Base-by-base conservation (phyloP, 1,140 invertebrate species). In the Polypedilum vanderplanki region DNA sequence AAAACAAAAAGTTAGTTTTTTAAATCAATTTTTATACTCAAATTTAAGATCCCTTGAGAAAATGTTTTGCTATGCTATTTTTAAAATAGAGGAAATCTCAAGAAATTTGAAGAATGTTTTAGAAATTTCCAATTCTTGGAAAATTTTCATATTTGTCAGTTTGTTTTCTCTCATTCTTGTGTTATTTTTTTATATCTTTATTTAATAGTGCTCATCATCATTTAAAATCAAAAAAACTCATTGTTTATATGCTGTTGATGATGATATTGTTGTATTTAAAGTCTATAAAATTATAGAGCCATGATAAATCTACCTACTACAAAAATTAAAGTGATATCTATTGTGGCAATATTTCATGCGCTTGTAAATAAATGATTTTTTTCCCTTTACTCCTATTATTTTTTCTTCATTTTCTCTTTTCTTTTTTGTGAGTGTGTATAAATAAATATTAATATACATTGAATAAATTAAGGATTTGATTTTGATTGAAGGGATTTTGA, bases 401-500 rank as follows among this genome's bases (percentile, higher is more conserved):
- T 46, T 46, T 46, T 46, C 41, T 15, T 46, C n/a, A 4, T 57
- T 15, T 57, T 57, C 15, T 12, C 3, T 12, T n/a, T 15, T 57
- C 46, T n/a, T 57, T 57, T 57, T n/a, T 15, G 12, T 12, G 12
- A n/a, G 12, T n/a, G 46, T 57, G 12, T 57, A n/a, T 12, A 15
- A 15, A 4, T 57, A 57, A 57, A 15, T 33, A 46, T 46, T 12
- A 46, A 46, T 46, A 46, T 46, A 46, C 41, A 46, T 4, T 46
- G 41, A 46, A 67, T 67, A 67, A 67, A 67, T 67, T 67, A 67
- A 67, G 65, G 65, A 67, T 18, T 67, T 67, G 12, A 67, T 67
- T 17, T 67, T 67, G 65, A 67, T 67, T 67, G 65, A 67, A 67
- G 65, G 65, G 65, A 67, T 67, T 67, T 18, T 20, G 2, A 33